These are phyloP conservation scores for Pimephales promelas DNA, from an alignment of 2,113 vertebrate genomes.

Conservation along the genomic window DNA sequence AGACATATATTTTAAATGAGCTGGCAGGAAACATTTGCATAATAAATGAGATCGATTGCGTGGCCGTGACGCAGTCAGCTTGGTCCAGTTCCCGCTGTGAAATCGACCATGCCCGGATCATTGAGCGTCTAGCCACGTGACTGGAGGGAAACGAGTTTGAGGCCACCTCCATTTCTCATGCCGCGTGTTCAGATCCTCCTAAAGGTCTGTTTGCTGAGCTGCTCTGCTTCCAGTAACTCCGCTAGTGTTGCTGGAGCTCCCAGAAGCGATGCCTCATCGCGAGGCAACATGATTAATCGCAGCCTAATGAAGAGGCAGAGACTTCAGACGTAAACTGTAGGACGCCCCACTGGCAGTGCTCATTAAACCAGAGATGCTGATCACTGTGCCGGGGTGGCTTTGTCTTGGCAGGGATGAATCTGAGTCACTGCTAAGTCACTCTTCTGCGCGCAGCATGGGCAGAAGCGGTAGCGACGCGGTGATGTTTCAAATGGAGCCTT, in stretches of 20 bases:
- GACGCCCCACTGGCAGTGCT: slow-evolving; percentile 42
- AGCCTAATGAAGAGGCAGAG: slow-evolving; percentile 50
- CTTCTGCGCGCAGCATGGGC: slow-evolving; percentile 43
- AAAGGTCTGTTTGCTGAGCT: slow-evolving; percentile 7
- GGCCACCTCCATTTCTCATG: not conserved
- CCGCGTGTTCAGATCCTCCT: not conserved
- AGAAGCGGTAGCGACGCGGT: slow-evolving; percentile 46
- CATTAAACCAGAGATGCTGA: slow-evolving; percentile 45
- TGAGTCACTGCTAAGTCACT: slow-evolving; percentile 51
- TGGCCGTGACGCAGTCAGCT: slow-evolving; percentile 60
- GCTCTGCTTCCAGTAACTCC: slow-evolving; percentile 31
- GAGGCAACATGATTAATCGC: slow-evolving; percentile 46
- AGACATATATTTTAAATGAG: slow-evolving; percentile 72
- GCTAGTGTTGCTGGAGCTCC: slow-evolving; percentile 32
- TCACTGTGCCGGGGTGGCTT: slow-evolving; percentile 38
- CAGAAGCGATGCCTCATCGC: slow-evolving; percentile 32
- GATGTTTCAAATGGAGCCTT: slow-evolving; percentile 60
- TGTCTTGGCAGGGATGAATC: slow-evolving; percentile 33
- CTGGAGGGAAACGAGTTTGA: slow-evolving; percentile 3
- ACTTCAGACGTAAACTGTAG: slow-evolving; percentile 40
- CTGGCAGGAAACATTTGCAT: slow-evolving; percentile 66
- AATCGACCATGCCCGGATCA: slow-evolving; percentile 13
- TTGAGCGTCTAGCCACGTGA: slow-evolving; percentile 22
- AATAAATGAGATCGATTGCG: slow-evolving; percentile 71
- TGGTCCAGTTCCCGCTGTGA: slow-evolving; percentile 29